Percentiles rank a stretch among this genome's conserved stretches.
Conservation (phyloP, 2,113 vertebrate genomes). For the Cathartes aura region DNA sequence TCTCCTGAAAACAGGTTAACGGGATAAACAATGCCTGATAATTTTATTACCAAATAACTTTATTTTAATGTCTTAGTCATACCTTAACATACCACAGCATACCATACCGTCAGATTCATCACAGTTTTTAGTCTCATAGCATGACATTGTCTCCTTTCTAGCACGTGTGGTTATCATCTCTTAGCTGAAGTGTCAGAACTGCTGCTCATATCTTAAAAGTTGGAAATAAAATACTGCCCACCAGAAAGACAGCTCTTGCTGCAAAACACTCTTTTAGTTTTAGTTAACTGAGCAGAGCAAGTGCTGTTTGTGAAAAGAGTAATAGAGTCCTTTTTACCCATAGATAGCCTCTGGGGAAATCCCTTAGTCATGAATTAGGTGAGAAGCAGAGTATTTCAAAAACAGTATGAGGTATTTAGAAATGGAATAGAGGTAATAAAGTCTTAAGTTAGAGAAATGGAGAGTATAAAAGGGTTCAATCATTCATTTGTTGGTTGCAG, state of each 20-base stretch:
- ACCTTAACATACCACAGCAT: neutral
- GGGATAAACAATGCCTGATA: neutral
- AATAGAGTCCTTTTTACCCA: constrained; percentile 27
- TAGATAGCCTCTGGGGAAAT: constrained; percentile 64
- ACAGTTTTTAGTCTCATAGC: neutral
- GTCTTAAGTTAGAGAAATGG: neutral
- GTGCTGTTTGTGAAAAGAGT: constrained; percentile 50
- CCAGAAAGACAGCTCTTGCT: neutral
- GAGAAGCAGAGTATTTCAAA: constrained; percentile 63
- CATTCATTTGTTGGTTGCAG: constrained; percentile 11
- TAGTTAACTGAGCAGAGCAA: constrained; percentile 25
- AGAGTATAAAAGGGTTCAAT: neutral
- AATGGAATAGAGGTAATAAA: constrained; percentile 39
- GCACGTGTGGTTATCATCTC: neutral
- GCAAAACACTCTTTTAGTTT: constrained; percentile 1
- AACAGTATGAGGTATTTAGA: constrained; percentile 19
- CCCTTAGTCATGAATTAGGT: constrained; percentile 67
- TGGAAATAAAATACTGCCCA: neutral
- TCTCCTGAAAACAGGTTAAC: neutral
- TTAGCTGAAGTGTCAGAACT: constrained; percentile 8
- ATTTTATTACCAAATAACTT: constrained; percentile 15
- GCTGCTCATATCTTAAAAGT: neutral
- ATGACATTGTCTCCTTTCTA: neutral
- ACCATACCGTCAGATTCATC: neutral
- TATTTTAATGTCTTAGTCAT: neutral